Base-by-base conservation (phyloP, 2,797 vertebrate species). In the Benthosema pterotum region DNA sequence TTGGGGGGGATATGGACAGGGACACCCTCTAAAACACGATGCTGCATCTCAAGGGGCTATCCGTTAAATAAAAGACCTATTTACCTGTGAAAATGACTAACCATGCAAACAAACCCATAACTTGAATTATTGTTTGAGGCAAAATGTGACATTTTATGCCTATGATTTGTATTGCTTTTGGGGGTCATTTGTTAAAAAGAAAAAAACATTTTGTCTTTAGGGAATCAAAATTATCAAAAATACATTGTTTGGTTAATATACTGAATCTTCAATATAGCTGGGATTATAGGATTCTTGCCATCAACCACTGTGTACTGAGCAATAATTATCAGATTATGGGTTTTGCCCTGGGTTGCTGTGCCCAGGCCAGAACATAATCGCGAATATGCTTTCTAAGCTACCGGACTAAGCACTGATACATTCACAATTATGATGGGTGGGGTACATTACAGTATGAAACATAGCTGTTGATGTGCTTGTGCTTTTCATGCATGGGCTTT, bases 341-440 rank as follows among this genome's bases (percentile, higher is more conserved):
- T 9, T 38, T 38, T 38, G 32, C 5, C 32, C 32, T 38, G 32
- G 32, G 32, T 38, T 38, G 32, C 11, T 38, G 50, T 45, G 49
- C 17, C 49, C 18, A 42, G 51, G 51, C 49, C 18, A 42, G 51
- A 60, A 48, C 32, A 61, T 22, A 18, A 61, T 18, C 7, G 14
- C 51, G 61, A 25, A 25, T 22, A 71, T 71, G 32, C 32, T 42
- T 56, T 55, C 53, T 18, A 42, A 67, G 49, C 50, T 42, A 61
- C 28, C 3, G 2, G n/a, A 58, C 54, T 17, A 66, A 65, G 69
- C 61, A 53, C 51, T 75, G 60, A 67, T 70, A 82, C 78, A 83
- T 80, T 81, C 77, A 75, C 72, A 80, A 74, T 72, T 82, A 79
- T 77, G 83, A 79, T 69, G 66, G 32, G 28, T 32, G 5, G 2